Evolutionary conservation across 2,888 invertebrate species (phyloP).

Genomic region (Phyllotreta cruciferae): DNA sequence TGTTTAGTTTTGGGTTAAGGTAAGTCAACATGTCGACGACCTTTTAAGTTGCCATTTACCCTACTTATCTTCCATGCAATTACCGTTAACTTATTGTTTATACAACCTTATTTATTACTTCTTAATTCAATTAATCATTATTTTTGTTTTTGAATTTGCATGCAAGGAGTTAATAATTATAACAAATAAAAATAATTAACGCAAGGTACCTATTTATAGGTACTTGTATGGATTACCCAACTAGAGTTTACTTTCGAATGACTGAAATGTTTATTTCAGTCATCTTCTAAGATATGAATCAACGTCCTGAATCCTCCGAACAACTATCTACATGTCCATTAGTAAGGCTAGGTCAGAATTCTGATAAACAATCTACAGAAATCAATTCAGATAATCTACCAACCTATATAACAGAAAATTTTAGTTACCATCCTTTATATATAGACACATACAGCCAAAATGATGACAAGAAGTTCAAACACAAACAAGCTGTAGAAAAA

Average conservation of each 20-base stretch:
- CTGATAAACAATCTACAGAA: constrained; percentile 50
- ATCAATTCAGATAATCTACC: constrained; percentile 41
- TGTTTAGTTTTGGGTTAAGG: constrained; percentile 49
- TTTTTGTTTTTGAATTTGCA: too few relatives aligned
- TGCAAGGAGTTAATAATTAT: too few relatives aligned
- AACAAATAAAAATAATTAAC: not conserved
- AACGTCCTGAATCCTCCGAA: constrained; percentile 53
- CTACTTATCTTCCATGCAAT: constrained; percentile 38
- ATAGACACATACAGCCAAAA: constrained; percentile 45
- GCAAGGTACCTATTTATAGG: not conserved
- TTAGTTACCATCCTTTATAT: constrained; percentile 47
- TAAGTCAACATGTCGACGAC: constrained; percentile 58
- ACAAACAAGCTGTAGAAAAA: constrained; percentile 44
- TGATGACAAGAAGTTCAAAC: constrained; percentile 37
- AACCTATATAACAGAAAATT: constrained; percentile 46
- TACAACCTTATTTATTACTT: constrained; percentile 1
- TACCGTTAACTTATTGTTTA: constrained; percentile 3
- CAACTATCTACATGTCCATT: constrained; percentile 64
- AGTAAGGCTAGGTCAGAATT: constrained; percentile 57
- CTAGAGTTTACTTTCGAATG: too few relatives aligned
- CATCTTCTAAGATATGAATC: constrained; percentile 46
- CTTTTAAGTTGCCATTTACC: constrained; percentile 48
- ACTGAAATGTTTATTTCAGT: constrained; percentile 25
- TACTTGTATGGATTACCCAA: constrained; percentile 3
- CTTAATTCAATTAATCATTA: constrained; percentile 3